A percentile compares a stretch with the other conserved stretches of the same genome.
phyloP scores from a whole-genome alignment of 2,888 invertebrate genomes.

The Ornithoptera priamus region DNA sequence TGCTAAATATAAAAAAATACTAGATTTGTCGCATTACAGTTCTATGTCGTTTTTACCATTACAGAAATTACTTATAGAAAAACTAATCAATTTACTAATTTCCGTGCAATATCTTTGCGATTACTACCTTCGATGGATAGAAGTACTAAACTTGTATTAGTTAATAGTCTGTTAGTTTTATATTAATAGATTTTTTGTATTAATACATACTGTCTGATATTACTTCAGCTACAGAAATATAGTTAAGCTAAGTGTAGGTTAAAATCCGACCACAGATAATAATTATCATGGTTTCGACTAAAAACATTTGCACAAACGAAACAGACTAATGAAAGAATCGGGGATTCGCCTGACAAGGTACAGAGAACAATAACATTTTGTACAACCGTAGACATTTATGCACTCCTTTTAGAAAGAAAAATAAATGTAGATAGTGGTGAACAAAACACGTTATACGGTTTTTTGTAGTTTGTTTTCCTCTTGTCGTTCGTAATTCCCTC shows the following conservation, averaged over 20 bases:
- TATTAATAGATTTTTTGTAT: too few species aligned
- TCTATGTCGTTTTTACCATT: too few species aligned
- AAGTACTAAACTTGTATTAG: too few species aligned
- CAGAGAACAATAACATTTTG: conserved; percentile 19
- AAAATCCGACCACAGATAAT: not conserved
- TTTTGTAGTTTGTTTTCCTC: conserved; percentile 65
- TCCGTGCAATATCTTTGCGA: too few species aligned
- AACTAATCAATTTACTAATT: too few species aligned
- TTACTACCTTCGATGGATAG: too few species aligned
- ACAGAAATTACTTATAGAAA: too few species aligned
- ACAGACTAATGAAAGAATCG: conserved; percentile 11
- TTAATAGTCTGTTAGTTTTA: too few species aligned
- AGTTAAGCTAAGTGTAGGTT: too few species aligned
- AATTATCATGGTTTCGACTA: not conserved
- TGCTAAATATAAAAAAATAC: too few species aligned
- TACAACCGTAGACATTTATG: conserved; percentile 23
- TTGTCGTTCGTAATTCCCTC: conserved; percentile 66
- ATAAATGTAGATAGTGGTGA: conserved; percentile 26
- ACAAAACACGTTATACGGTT: conserved; percentile 52
- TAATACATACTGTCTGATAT: not conserved
- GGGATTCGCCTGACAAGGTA: conserved; percentile 7
- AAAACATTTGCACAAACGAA: not conserved
- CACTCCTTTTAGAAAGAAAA: conserved; percentile 22
- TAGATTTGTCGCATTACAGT: too few species aligned
- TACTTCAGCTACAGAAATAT: not conserved